phyloP scores from a whole-genome alignment of 2,113 vertebrate species.

The Jaculus jaculus region DNA sequence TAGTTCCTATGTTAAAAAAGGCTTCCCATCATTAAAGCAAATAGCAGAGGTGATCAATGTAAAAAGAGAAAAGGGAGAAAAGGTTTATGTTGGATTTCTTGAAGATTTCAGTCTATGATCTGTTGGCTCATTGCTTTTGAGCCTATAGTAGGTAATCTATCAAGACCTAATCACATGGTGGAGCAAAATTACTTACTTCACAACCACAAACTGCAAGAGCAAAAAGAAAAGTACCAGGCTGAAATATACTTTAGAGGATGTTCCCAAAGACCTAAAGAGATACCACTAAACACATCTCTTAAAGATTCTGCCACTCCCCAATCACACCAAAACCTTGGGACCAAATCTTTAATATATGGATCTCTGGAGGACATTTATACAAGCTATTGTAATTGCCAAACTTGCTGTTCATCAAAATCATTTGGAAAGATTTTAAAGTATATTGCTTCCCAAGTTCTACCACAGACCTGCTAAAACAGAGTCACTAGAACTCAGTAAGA shows the following conservation, averaged over 20 bases:
- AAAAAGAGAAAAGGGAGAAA: neutral
- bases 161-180: neutral
- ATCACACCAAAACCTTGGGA: neutral
- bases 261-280: neutral
- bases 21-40: neutral
- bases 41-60: neutral
- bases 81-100: neutral
- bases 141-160: neutral
- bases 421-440: neutral
- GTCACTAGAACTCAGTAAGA: neutral
- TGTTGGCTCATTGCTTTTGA: neutral
- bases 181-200: neutral
- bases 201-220: neutral
- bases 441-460: neutral
- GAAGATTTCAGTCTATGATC: neutral
- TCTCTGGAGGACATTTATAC: neutral
- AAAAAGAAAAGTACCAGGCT: too few species aligned
- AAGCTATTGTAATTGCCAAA: neutral
- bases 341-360: neutral
- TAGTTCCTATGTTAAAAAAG: neutral
- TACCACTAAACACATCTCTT: neutral
- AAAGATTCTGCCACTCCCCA: neutral
- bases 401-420: neutral
- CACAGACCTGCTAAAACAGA: neutral
- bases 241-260: neutral